These are phyloP conservation scores for Megathymus violae DNA, from an alignment of 1,140 invertebrate species.

Conservation along the genomic window DNA sequence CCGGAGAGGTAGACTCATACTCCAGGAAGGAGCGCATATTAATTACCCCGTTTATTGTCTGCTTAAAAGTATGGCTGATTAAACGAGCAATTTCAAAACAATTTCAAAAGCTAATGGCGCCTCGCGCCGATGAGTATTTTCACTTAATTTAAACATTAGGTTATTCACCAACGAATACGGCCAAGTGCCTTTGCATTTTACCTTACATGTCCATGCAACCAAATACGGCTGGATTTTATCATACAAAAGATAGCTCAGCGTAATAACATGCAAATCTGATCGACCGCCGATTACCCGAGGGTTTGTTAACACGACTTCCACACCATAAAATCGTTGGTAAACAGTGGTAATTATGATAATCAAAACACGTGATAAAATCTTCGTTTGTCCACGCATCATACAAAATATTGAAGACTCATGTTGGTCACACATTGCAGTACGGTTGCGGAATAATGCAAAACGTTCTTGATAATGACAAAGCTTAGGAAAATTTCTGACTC, in stretches of 20 bases:
- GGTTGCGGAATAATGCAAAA: conserved; percentile 14
- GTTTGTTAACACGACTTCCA: conserved; percentile 29
- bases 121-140: background rate
- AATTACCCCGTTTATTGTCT: too few relatives aligned
- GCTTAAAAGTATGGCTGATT: too few relatives aligned
- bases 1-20: too few relatives aligned
- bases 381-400: conserved; percentile 17
- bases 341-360: conserved; percentile 36
- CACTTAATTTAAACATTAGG: conserved; percentile 14
- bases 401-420: conserved; percentile 25
- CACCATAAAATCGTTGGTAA: conserved; percentile 22
- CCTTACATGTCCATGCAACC: conserved; percentile 27
- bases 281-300: conserved; percentile 24
- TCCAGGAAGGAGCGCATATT: too few relatives aligned
- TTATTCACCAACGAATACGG: conserved; percentile 3
- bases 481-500: background rate
- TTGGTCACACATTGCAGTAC: conserved; percentile 15
- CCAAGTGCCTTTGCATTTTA: conserved; percentile 20
- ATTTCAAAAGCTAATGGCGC: too few relatives aligned
- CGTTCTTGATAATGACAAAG: background rate
- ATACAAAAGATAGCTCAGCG: conserved; percentile 38
- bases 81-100: too few relatives aligned
- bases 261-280: conserved; percentile 37
- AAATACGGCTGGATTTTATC: conserved; percentile 37
- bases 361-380: conserved; percentile 24